phyloP scores from a whole-genome alignment of 2,797 vertebrate species.

The Fistularia tabacaria region DNA sequence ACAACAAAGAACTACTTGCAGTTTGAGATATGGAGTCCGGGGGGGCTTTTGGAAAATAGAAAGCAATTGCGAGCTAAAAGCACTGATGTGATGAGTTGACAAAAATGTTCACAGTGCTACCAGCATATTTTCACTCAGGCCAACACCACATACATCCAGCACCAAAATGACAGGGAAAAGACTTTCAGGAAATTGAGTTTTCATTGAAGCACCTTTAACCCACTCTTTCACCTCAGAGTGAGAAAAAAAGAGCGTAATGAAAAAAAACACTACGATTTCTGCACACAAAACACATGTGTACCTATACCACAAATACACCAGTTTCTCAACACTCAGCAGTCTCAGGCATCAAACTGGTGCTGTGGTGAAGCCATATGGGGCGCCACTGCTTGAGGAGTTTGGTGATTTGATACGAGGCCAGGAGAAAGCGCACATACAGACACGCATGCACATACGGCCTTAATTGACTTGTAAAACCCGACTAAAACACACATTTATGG shows the following conservation, averaged over 20 bases:
- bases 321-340: constrained; percentile 57
- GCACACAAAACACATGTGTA: constrained; percentile 34
- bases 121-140: constrained; percentile 54
- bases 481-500: constrained; percentile 73
- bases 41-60: constrained; percentile 37
- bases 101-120: constrained; percentile 55
- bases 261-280: constrained; percentile 12
- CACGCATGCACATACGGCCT: constrained; percentile 43
- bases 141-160: constrained; percentile 62
- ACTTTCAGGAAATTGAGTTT: constrained; percentile 67
- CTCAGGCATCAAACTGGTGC: constrained; percentile 59
- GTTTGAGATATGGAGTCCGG: constrained; percentile 29
- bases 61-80: constrained; percentile 56
- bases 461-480: constrained; percentile 78
- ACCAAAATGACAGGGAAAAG: constrained; percentile 49
- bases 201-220: constrained; percentile 49
- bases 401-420: constrained; percentile 64
- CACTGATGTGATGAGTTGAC: constrained; percentile 60
- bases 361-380: constrained; percentile 72
- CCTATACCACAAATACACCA: constrained; percentile 52
- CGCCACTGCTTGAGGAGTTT: constrained; percentile 57
- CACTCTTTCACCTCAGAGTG: constrained; percentile 24
- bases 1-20: constrained; percentile 26
- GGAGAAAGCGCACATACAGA: constrained; percentile 16
- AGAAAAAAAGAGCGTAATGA: constrained; percentile 41